Evolutionary conservation across 30 jellyfish, hydroid and myxozoan genomes (phyloP), one percentile per base, ranked within the genome.

Genomic region (Rhopilema esculentum): DNA sequence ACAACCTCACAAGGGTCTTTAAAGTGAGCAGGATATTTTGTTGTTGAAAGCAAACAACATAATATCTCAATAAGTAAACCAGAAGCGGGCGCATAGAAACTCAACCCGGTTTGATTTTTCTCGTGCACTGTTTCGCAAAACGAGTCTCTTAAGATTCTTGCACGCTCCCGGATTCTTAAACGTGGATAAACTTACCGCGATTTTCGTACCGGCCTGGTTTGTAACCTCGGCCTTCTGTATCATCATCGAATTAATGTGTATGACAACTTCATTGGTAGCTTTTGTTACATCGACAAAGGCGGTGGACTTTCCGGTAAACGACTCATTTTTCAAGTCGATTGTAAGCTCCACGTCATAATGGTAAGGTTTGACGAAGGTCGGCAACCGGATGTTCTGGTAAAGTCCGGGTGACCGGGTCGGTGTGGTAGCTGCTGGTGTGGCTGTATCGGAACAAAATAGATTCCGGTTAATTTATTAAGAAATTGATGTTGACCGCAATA

Each of bases 311-410:
- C 97, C 98, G 21, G 48, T 49, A 80, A 83, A 96, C 6, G 23
- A 63, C 24, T 23, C 80, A 24, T 28, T 31, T 25, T 82, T 73
- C 88, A 93, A 22, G 80, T 93, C 95, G 21, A 93, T 82, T 19
- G 93, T 83, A 28, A 93, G 80, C n/a, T 62, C 87, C 23, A 93
- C 96, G 72, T 88, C 91, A 49, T 93, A 93, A 80, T 83, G 95
- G 15, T 28, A 27, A 17, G 98, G 98, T 19, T 25, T 66, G 57
- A 93, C 88, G 61, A 29, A 16, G 66, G 67, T 77, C 29, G 98
- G 96, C 76, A 93, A 70, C 17, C 98, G 93, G 16, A 89, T 85
- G 66, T 93, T 69, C 73, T 23, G 32, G 31, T 66, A 93, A 1
- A 93, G 97, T 4, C 73, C 98, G 72, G 87, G 70, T 16, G 77